Conservation (phyloP, 2,113 vertebrate species). For the Menura novaehollandiae region DNA sequence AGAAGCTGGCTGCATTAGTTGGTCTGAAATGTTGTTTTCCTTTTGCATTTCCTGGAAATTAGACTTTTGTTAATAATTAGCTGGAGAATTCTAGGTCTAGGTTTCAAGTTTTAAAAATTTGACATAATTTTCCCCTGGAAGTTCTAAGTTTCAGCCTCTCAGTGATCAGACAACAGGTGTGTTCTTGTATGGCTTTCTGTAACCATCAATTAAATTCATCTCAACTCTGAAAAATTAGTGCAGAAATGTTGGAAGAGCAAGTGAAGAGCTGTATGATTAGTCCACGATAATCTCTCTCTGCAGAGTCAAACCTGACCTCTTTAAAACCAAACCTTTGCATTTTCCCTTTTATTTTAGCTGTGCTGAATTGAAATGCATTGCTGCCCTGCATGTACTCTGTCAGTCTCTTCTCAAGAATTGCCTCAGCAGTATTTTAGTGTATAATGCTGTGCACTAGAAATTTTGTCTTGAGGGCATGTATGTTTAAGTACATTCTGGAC, state of each 20-base stretch:
- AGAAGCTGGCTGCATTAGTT: neutral
- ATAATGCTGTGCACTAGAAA: neutral
- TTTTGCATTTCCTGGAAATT: neutral
- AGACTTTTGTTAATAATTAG: neutral
- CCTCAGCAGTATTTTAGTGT: neutral
- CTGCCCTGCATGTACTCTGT: neutral
- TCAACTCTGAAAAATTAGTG: neutral
- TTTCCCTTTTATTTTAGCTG: neutral
- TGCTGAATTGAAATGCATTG: neutral
- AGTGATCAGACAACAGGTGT: neutral
- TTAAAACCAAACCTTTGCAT: neutral
- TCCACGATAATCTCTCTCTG: neutral
- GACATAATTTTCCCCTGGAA: neutral
- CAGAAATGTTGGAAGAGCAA: neutral
- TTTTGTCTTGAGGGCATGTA: neutral
- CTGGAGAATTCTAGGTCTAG: neutral
- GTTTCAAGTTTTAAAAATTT: neutral
- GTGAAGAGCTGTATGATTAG: neutral
- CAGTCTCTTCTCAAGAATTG: neutral
- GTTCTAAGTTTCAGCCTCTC: neutral
- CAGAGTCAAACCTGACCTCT: neutral
- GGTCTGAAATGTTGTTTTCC: neutral
- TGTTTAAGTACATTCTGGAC: neutral
- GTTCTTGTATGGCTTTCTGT: neutral
- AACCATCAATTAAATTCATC: neutral